A percentile compares a stretch with the other conserved stretches of the same genome.
These are phyloP conservation scores for Pseudochromis fuscus DNA, from an alignment of 2,797 vertebrate genomes.

Conservation along the genomic window DNA sequence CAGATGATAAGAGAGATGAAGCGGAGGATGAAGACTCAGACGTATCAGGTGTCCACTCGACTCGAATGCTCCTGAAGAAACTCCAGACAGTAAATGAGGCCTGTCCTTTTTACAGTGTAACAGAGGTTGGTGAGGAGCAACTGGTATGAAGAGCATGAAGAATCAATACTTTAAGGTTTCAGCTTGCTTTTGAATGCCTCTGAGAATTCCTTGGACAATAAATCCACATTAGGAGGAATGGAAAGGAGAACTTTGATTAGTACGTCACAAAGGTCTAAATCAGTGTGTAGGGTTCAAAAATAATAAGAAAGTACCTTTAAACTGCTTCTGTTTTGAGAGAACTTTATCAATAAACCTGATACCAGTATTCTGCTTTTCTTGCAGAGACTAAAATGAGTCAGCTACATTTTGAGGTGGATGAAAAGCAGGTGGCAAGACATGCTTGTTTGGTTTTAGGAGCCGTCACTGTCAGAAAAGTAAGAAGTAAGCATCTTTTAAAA, in stretches of 20 bases:
- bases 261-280: not conserved
- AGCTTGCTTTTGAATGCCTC: slow-evolving; percentile 28
- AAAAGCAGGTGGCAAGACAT: no score
- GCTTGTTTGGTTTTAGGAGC: no score
- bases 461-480: no score
- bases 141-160: slow-evolving; percentile 21
- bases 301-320: not conserved
- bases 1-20: slow-evolving; percentile 89
- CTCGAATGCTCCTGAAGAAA: slow-evolving; percentile 77
- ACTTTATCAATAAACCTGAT: not conserved
- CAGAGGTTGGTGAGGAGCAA: slow-evolving; percentile 3
- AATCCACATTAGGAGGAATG: slow-evolving; percentile 24
- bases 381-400: not conserved
- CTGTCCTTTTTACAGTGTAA: slow-evolving; percentile 12
- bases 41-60: slow-evolving; percentile 83
- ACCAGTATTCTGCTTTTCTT: not conserved
- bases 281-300: not conserved
- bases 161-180: slow-evolving; percentile 36
- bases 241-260: slow-evolving; percentile 29
- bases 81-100: slow-evolving; percentile 25
- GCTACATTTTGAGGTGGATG: not conserved
- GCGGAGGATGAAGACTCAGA: slow-evolving; percentile 81
- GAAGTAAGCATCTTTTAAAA: no score
- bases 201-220: slow-evolving; percentile 21
- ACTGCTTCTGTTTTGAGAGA: not conserved